A percentile compares a stretch with the other conserved stretches of the same genome.
Conservation (phyloP, 2,888 invertebrate genomes). For the Calliphora vomitoria region DNA sequence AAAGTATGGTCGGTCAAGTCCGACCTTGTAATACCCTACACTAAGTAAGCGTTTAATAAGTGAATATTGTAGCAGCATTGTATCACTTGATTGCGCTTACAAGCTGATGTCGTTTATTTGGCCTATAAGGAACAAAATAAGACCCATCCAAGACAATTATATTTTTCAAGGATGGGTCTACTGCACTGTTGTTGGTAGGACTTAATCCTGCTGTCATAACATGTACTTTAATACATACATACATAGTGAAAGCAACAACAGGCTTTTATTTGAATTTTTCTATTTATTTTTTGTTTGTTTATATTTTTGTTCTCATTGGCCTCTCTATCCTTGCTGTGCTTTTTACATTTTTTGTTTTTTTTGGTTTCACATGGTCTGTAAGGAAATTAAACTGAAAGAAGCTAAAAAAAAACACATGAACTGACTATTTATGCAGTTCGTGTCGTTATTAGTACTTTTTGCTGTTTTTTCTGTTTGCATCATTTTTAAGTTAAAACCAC, state of each 20-base stretch:
- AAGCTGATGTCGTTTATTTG: no score
- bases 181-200: background rate
- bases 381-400: slow-evolving; percentile 59
- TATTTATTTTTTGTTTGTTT: slow-evolving; percentile 1
- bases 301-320: slow-evolving; percentile 17
- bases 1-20: no score
- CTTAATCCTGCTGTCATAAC: slow-evolving; percentile 31
- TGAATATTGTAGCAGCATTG: no score
- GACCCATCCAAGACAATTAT: no score
- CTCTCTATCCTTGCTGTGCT: background rate
- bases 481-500: background rate
- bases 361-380: slow-evolving; percentile 32
- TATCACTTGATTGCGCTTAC: no score
- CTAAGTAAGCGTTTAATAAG: no score
- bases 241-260: background rate
- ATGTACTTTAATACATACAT: background rate
- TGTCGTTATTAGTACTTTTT: slow-evolving; percentile 45
- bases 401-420: slow-evolving; percentile 40
- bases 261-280: slow-evolving; percentile 17
- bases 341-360: slow-evolving; percentile 7
- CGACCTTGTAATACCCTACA: no score
- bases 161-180: background rate
- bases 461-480: background rate
- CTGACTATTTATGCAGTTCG: slow-evolving; percentile 54
- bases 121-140: no score